Percentiles rank a stretch among this genome's conserved stretches.
phyloP scores from a whole-genome alignment of 2,113 vertebrate species.

The Columba livia region DNA sequence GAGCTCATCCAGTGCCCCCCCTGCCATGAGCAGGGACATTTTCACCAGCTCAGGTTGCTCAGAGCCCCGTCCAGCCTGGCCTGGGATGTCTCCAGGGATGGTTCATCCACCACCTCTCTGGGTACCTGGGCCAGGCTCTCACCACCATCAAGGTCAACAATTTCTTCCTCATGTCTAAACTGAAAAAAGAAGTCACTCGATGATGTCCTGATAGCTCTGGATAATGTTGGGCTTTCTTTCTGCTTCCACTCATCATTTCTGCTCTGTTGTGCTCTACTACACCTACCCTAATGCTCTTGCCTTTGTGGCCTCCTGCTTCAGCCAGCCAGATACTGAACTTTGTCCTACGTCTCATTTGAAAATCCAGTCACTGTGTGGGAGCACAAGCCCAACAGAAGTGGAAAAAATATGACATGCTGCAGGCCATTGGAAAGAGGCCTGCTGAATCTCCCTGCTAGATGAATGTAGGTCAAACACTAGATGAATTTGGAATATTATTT shows the following conservation, averaged over 20 bases:
- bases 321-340: not conserved
- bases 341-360: not conserved
- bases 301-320: not conserved
- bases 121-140: too few relatives aligned
- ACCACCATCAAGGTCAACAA: too few relatives aligned
- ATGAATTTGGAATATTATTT: not conserved
- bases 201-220: not conserved
- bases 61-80: too few relatives aligned
- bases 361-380: not conserved
- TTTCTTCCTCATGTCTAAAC: too few relatives aligned
- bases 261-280: not conserved
- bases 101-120: too few relatives aligned
- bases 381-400: not conserved
- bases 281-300: not conserved
- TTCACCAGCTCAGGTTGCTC: too few relatives aligned
- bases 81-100: too few relatives aligned
- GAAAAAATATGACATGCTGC: not conserved
- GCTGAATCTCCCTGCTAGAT: not conserved
- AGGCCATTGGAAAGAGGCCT: not conserved
- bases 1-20: too few relatives aligned
- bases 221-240: not conserved
- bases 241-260: not conserved
- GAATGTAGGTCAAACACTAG: not conserved
- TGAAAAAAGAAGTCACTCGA: not conserved
- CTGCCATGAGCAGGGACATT: too few relatives aligned